Conservation (phyloP, 2,888 invertebrate species). For the Portevinia maculata region DNA sequence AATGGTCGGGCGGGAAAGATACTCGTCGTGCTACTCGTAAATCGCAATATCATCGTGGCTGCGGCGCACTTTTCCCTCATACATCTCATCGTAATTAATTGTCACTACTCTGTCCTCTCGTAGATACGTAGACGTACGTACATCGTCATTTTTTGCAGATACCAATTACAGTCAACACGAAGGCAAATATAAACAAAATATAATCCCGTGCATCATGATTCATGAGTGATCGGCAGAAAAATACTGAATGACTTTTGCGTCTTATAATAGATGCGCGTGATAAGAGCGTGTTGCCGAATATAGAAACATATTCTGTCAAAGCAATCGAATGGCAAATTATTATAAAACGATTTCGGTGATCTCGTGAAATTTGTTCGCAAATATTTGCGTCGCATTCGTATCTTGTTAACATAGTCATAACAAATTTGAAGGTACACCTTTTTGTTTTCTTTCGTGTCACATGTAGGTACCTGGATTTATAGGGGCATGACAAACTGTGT, state of each 20-base stretch:
- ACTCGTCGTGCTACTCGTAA: background rate
- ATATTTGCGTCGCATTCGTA: constrained; percentile 15
- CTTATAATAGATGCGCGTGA: constrained; percentile 62
- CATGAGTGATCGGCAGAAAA: constrained; percentile 47
- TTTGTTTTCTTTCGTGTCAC: constrained; percentile 26
- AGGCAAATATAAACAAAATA: constrained; percentile 30
- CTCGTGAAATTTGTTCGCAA: constrained; percentile 26
- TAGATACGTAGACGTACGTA: constrained; percentile 39
- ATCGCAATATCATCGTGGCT: constrained; percentile 1
- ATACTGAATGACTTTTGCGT: constrained; percentile 28
- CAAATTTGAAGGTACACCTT: constrained; percentile 6
- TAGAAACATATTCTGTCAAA: constrained; percentile 4
- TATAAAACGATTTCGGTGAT: constrained; percentile 14
- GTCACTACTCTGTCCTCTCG: constrained; percentile 21
- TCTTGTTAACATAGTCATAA: background rate
- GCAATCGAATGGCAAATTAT: too few relatives aligned
- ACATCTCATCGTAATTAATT: constrained; percentile 56
- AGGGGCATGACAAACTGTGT: background rate
- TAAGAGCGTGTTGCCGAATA: constrained; percentile 36
- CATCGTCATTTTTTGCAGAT: constrained; percentile 26
- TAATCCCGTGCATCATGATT: constrained; percentile 48
- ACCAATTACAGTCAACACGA: constrained; percentile 51
- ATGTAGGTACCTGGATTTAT: too few relatives aligned
- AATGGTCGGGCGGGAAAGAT: background rate
- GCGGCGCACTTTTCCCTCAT: constrained; percentile 51